phyloP scores from a whole-genome alignment of 2,888 invertebrate species.

The Eupsilia transversa region DNA sequence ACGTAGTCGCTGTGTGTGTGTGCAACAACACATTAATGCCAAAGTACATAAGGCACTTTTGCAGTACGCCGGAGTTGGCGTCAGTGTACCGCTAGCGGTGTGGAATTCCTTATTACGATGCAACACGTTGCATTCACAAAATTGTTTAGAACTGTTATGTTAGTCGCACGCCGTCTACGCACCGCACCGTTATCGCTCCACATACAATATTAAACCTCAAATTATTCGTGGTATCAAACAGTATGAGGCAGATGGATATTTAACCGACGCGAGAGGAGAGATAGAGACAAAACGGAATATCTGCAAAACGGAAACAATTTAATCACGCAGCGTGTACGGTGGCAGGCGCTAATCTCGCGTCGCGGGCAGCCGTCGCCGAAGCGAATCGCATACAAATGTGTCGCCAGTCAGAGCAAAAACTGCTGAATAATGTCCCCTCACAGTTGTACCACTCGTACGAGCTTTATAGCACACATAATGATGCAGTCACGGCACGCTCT shows the following conservation, averaged over 20 bases:
- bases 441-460: constrained; percentile 76
- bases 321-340: constrained; percentile 82
- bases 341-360: constrained; percentile 85
- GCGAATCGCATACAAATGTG: constrained; percentile 88
- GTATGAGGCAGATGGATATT: constrained; percentile 46
- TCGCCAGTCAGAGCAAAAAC: constrained; percentile 83
- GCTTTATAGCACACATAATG: constrained; percentile 83
- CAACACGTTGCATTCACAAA: constrained; percentile 80
- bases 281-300: constrained; percentile 73
- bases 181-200: constrained; percentile 69
- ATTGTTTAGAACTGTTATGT: constrained; percentile 73
- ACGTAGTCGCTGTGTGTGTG: constrained; percentile 78
- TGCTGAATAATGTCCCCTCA: constrained; percentile 86
- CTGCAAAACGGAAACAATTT: constrained; percentile 83
- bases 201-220: constrained; percentile 54
- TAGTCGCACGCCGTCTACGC: constrained; percentile 67
- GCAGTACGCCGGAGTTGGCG: constrained; percentile 75
- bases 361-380: constrained; percentile 82
- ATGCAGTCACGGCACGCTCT: constrained; percentile 82
- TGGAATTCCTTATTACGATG: constrained; percentile 83
- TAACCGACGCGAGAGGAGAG: constrained; percentile 62
- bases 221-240: constrained; percentile 50
- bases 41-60: constrained; percentile 82
- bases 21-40: constrained; percentile 77
- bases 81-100: constrained; percentile 78